Percentiles rank a stretch among this genome's conserved stretches.
These are phyloP conservation scores for Phocoena phocoena DNA, from an alignment of 2,113 vertebrate genomes.

Conservation along the genomic window DNA sequence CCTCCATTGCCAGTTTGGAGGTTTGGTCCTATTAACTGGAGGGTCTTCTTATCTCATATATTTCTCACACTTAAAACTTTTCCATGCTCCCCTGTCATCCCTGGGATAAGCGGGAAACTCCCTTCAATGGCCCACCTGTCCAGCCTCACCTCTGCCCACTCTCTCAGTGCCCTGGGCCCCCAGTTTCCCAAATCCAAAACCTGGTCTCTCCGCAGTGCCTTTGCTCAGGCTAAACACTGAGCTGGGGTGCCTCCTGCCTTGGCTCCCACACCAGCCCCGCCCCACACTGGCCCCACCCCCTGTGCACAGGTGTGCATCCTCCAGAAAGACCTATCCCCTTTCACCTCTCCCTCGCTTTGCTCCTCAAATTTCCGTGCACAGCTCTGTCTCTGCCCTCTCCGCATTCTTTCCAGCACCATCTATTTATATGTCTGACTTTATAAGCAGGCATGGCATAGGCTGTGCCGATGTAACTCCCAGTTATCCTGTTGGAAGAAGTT, in stretches of 20 bases:
- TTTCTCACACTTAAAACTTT: background rate
- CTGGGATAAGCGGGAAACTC: background rate
- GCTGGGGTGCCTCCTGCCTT: background rate
- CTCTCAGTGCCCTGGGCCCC: too few species aligned
- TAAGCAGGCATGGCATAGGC: background rate
- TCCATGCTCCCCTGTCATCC: background rate
- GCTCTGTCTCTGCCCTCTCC: background rate
- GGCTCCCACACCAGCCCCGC: rapidly evolving
- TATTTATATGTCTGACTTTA: background rate
- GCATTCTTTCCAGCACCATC: background rate
- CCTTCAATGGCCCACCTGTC: background rate
- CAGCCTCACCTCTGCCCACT: background rate
- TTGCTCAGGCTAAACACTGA: background rate
- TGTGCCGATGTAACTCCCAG: background rate
- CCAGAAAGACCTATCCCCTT: background rate
- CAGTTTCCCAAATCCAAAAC: background rate
- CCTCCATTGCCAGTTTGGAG: background rate
- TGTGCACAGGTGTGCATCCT: too few species aligned
- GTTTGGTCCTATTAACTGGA: background rate
- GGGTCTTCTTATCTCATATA: background rate
- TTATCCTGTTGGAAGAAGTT: background rate
- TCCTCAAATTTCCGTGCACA: background rate
- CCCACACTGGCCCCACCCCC: background rate
- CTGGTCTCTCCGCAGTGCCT: background rate
- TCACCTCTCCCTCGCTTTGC: background rate